Evolutionary conservation across 2,888 invertebrate species (phyloP).

Genomic region (Thera obeliscata): DNA sequence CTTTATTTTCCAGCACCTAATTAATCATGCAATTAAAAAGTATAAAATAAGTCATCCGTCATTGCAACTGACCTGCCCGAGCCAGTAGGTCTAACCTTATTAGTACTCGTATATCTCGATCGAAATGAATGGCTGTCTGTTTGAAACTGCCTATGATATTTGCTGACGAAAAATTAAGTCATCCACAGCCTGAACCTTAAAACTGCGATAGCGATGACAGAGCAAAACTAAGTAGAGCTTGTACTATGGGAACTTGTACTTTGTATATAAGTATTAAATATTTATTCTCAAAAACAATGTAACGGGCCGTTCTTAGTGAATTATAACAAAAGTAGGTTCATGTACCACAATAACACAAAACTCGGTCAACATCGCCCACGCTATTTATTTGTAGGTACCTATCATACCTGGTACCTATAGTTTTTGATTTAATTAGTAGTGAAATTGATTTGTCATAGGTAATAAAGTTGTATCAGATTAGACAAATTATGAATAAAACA

Average conservation of each 20-base stretch:
- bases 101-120: neutral
- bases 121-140: conserved; percentile 12
- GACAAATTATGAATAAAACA: too few relatives aligned
- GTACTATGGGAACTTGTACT: too few relatives aligned
- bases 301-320: conserved; percentile 1
- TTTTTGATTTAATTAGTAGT: neutral
- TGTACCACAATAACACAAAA: neutral
- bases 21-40: conserved; percentile 63
- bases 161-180: too few relatives aligned
- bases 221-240: too few relatives aligned
- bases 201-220: too few relatives aligned
- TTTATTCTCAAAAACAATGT: neutral
- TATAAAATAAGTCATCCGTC: conserved; percentile 59
- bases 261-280: too few relatives aligned
- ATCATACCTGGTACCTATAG: neutral
- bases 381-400: conserved; percentile 11
- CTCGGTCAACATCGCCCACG: conserved; percentile 32
- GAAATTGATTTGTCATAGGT: too few relatives aligned
- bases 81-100: conserved; percentile 27
- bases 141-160: neutral
- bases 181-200: too few relatives aligned
- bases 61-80: conserved; percentile 40
- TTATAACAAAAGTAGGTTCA: neutral
- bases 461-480: too few relatives aligned
- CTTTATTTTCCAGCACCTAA: conserved; percentile 32